Evolutionary conservation across 2,888 invertebrate genomes (phyloP), one percentile per base, ranked within the genome.

Genomic region (Thelaira solivaga): DNA sequence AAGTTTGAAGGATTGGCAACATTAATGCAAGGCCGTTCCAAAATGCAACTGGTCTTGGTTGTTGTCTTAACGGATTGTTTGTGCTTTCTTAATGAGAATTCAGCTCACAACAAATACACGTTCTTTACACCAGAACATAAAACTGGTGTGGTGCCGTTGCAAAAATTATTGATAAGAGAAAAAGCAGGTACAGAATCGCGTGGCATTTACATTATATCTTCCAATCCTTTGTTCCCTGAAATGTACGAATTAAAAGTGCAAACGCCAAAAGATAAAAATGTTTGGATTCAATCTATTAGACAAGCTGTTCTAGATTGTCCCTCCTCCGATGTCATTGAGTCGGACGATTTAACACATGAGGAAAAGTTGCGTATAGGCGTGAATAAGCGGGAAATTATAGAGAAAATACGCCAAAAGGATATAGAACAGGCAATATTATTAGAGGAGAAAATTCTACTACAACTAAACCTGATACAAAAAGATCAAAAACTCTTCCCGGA

Each of bases 81-180:
- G 61, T 96, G 97, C 90, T 97, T 98, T 85, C 90, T 98, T 71
- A 94, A 94, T 88, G 97, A 97, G 88, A 96, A 94, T 86, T 97
- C 96, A 85, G 96, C 96, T 85, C 96, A 97, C 87, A 89, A 87
- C 43, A 97, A 97, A 86, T 97, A 96, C 86, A 93, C 95, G 2
- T 97, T 97, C 90, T 95, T 95, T 86, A 95, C 96, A 80, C 97
- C 97, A 45, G 97, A 97, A 88, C 96, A 96, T 90, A 97, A 97
- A 94, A 95, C 97, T 57, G 96, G 97, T 80, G 96, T 98, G 65
- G 95, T 98, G 11, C 96, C 97, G 0, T 91, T 98, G 67, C 96
- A 96, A 88, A 97, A 97, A 87, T 90, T 98, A 64, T 90, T 98
- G 69, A 97, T 98, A 6, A 92, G 98, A 16, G 97, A 98, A 89